A percentile compares a stretch with the other conserved stretches of the same genome.
phyloP scores from a whole-genome alignment of 2,888 invertebrate species.

The Rhagonycha fulva region DNA sequence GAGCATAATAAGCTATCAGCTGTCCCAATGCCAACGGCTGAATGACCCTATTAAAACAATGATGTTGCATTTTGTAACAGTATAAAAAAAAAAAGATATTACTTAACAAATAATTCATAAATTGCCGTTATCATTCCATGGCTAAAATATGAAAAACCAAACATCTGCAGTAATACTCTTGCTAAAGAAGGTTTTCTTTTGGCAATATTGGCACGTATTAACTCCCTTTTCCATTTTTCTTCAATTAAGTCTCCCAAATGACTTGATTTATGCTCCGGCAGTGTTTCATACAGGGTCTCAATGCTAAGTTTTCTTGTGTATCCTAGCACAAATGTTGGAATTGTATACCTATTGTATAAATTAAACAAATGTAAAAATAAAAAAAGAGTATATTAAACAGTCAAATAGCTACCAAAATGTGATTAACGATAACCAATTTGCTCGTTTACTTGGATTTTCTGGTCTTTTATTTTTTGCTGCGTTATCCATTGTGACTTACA shows the following conservation, averaged over 20 bases:
- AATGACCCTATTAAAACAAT: background rate
- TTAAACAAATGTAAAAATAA: background rate
- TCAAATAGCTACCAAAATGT: background rate
- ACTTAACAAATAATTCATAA: constrained; percentile 34
- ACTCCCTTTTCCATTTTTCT: constrained; percentile 48
- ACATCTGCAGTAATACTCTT: constrained; percentile 39
- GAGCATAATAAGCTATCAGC: background rate
- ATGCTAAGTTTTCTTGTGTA: constrained; percentile 67
- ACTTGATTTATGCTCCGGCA: constrained; percentile 65
- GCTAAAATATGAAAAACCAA: constrained; percentile 38
- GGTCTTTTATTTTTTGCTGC: background rate
- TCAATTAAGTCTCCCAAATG: constrained; percentile 65
- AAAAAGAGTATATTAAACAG: background rate
- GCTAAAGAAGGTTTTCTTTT: constrained; percentile 34
- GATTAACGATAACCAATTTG: background rate
- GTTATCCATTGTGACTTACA: background rate
- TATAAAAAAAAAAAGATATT: constrained; percentile 4
- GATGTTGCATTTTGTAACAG: background rate
- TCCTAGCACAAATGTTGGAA: constrained; percentile 54
- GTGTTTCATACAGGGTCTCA: constrained; percentile 55
- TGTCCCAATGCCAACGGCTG: background rate
- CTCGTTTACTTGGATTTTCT: background rate
- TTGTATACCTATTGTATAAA: background rate
- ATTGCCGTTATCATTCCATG: constrained; percentile 32
- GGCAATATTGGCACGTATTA: background rate